Base-by-base conservation (phyloP, 2,797 vertebrate genomes). In the Lepilemur ruficaudatus region DNA sequence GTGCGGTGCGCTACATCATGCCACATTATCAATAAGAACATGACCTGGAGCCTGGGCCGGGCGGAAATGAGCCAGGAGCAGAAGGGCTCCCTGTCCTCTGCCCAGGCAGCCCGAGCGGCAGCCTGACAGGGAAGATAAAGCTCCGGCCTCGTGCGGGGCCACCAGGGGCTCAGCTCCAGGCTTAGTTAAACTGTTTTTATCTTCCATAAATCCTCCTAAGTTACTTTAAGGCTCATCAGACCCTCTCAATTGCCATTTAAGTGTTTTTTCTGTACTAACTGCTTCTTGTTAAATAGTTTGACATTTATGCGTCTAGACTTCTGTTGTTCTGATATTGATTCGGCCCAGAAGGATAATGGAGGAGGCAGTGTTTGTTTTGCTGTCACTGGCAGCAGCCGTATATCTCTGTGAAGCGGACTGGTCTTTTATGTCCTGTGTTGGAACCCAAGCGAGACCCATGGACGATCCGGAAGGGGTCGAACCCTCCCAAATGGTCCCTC, bases 141-240 rank as follows among this genome's bases (percentile, higher is more conserved):
- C 98, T 59, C 50, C 17, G 52, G 84, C 84, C 84, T 32, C 94
- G 97, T 97, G 98, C 98, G 97, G 98, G 98, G 99, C 98, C 98
- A 98, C 99, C 98, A 79, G 96, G 98, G 99, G 99, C 98, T 98
- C 97, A 98, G 98, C 98, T 99, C 97, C 98, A 98, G 97, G 97
- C 98, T 99, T 98, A 99, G 99, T 99, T 99, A 98, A 99, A 99
- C 99, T 98, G 98, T 98, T 98, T 98, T 98, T 98, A 98, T 99
- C 98, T 98, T 97, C 98, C 99, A 99, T 99, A 99, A 98, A 98
- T 98, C 98, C 98, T 98, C 98, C 95, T 98, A 98, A 99, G 98
- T 98, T 98, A 98, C 98, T 98, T 98, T 98, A 98, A 99, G 98
- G 99, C 97, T 97, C 98, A 97, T 98, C 98, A 99, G 98, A 97